These are phyloP conservation scores for Hetaerina americana DNA, from an alignment of 1,140 invertebrate genomes.

Conservation along the genomic window DNA sequence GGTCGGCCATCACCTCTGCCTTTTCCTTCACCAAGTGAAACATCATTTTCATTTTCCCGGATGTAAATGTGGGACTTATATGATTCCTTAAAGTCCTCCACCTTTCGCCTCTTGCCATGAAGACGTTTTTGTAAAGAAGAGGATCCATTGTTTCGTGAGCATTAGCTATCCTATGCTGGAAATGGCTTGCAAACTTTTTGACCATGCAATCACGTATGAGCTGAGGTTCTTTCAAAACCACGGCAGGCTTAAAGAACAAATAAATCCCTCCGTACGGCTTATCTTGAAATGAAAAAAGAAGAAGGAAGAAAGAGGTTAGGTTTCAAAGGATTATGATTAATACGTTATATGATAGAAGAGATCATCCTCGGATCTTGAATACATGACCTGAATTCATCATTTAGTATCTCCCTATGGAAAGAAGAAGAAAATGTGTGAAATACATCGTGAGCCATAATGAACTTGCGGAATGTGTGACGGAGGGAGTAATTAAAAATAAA, in stretches of 20 bases:
- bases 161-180: neutral
- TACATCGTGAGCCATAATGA: too few relatives aligned
- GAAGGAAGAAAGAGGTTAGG: neutral
- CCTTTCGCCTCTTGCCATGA: slow-evolving; percentile 21
- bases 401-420: too few relatives aligned
- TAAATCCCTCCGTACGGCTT: neutral
- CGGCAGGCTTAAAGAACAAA: neutral
- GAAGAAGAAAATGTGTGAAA: too few relatives aligned
- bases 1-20: neutral
- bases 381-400: too few relatives aligned
- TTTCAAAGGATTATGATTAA: neutral
- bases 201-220: neutral
- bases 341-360: too few relatives aligned
- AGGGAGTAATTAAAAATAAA: too few relatives aligned
- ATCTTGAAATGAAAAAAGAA: neutral
- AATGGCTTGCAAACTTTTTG: neutral
- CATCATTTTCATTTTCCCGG: slow-evolving; percentile 35
- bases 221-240: neutral
- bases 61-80: slow-evolving; percentile 33
- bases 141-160: neutral
- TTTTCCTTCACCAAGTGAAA: slow-evolving; percentile 17
- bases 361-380: too few relatives aligned
- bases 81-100: slow-evolving; percentile 34
- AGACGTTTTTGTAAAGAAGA: neutral
- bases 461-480: too few relatives aligned